Evolutionary conservation across 2,797 vertebrate genomes (phyloP).

Genomic region (Cichlasoma orientale): DNA sequence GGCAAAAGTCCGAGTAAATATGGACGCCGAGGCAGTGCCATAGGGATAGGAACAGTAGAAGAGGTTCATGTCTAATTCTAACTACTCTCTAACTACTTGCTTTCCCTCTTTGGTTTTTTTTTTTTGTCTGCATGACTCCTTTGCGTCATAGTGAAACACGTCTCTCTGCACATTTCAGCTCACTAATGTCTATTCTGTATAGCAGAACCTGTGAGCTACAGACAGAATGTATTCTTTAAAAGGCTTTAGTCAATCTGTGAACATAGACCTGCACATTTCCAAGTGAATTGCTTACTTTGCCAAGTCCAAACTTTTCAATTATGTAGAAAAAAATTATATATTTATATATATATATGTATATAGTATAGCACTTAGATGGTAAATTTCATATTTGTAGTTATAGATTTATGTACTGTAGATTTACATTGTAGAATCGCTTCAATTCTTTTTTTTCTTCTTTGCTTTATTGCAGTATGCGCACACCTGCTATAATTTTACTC

Average conservation of each 20-base stretch:
- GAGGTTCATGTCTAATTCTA: slow-evolving; percentile 87
- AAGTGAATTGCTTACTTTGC: background rate
- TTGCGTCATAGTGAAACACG: slow-evolving; percentile 31
- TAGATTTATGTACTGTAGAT: background rate
- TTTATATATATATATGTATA: too few relatives aligned
- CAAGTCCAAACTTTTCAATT: too few relatives aligned
- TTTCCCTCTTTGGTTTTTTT: slow-evolving; percentile 35
- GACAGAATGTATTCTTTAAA: background rate
- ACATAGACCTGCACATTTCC: slow-evolving; percentile 2
- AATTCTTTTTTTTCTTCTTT: slow-evolving; percentile 20
- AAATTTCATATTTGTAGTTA: background rate
- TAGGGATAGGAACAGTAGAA: slow-evolving; percentile 99
- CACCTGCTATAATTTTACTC: slow-evolving; percentile 15
- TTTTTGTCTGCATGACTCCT: slow-evolving; percentile 65
- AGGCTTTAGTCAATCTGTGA: background rate
- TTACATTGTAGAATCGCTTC: slow-evolving; percentile 16
- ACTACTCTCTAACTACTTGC: slow-evolving; percentile 66
- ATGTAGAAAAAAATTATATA: too few relatives aligned
- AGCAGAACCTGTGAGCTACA: background rate
- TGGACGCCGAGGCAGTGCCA: slow-evolving; percentile 98
- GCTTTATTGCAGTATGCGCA: slow-evolving; percentile 30
- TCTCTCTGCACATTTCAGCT: slow-evolving; percentile 4
- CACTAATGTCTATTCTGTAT: background rate
- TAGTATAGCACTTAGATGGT: background rate
- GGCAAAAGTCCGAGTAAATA: slow-evolving; percentile 95